These are phyloP conservation scores for Muntiacus reevesi DNA, from an alignment of 2,113 vertebrate genomes.

Conservation along the genomic window DNA sequence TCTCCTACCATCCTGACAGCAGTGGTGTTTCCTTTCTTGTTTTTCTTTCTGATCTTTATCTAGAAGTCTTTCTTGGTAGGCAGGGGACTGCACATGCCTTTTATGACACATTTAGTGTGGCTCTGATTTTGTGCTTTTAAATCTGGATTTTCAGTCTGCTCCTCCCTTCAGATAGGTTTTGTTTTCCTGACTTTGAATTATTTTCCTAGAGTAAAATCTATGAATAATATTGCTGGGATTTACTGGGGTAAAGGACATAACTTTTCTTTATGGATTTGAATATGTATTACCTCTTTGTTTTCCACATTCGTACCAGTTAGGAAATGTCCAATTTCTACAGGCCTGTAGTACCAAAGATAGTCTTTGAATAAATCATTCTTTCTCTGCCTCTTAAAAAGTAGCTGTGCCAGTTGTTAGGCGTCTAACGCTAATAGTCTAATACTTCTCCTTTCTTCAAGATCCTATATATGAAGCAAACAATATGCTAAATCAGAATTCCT, in stretches of 20 bases:
- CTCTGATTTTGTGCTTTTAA: neutral
- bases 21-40: neutral
- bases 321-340: neutral
- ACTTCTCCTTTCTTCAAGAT: neutral
- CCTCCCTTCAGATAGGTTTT: neutral
- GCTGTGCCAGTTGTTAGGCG: neutral
- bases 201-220: neutral
- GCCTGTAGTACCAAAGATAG: neutral
- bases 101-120: neutral
- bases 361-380: neutral
- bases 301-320: neutral
- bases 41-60: neutral
- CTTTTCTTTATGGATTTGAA: neutral
- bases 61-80: neutral
- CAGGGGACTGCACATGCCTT: neutral
- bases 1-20: neutral
- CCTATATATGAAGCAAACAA: neutral
- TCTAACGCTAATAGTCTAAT: slow-evolving; percentile 1
- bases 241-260: neutral
- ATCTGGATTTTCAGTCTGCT: neutral
- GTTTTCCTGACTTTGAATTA: slow-evolving; percentile 26
- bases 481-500: slow-evolving; percentile 9
- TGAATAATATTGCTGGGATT: slow-evolving; percentile 33
- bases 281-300: slow-evolving; percentile 32
- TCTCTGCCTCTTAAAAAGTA: neutral